These are phyloP conservation scores for Hippoglossus hippoglossus DNA, from an alignment of 2,797 vertebrate species.

Conservation along the genomic window DNA sequence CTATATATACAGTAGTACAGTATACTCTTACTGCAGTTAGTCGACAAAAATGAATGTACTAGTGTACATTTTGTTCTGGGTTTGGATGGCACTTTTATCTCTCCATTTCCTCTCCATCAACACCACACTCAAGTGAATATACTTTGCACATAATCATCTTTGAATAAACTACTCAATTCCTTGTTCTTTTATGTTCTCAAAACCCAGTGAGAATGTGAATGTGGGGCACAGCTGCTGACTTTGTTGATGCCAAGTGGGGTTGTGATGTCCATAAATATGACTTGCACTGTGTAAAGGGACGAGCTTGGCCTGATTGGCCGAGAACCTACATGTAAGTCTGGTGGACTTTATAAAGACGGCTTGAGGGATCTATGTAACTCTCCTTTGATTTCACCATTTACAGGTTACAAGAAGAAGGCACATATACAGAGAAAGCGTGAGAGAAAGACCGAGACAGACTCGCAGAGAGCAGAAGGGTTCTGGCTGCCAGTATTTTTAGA, in stretches of 20 bases:
- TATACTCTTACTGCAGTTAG: background rate
- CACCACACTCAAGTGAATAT: background rate
- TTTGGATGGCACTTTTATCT: background rate
- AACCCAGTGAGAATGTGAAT: no score
- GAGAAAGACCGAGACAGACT: conserved; percentile 7
- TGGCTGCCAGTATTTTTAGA: conserved; percentile 41
- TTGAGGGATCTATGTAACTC: background rate
- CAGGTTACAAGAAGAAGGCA: background rate
- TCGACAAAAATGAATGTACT: background rate
- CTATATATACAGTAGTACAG: background rate
- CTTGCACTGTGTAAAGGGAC: background rate
- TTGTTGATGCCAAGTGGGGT: no score
- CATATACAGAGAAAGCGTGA: background rate
- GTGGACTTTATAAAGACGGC: no score
- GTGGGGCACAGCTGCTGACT: no score
- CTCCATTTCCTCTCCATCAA: background rate
- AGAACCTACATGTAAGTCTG: background rate
- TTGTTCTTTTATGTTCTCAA: no score
- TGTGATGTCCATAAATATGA: background rate
- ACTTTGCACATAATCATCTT: background rate
- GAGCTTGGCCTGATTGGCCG: background rate
- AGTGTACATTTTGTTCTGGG: background rate
- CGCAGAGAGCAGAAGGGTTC: no score
- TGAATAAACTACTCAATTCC: background rate
- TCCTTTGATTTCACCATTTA: conserved; percentile 7